phyloP scores from a whole-genome alignment of 2,797 vertebrate species.

The Sparidentex hasta region DNA sequence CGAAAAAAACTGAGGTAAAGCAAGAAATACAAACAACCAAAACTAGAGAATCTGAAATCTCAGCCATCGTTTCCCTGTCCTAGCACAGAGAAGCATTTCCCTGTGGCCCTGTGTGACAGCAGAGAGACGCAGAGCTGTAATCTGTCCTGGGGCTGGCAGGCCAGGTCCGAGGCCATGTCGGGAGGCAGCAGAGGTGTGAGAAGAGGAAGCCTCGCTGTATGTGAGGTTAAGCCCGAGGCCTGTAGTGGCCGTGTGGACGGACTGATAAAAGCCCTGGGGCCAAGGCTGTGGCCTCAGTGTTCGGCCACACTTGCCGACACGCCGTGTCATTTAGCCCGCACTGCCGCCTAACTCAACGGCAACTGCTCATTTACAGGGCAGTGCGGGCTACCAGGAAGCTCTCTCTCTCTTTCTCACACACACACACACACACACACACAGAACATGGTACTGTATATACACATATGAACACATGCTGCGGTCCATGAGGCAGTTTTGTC shows the following conservation, averaged over 20 bases:
- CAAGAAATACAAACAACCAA: not conserved
- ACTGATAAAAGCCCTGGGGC: constrained; percentile 86
- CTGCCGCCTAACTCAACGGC: constrained; percentile 83
- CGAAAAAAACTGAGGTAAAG: constrained; percentile 3
- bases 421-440: constrained; percentile 50
- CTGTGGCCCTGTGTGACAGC: constrained; percentile 41
- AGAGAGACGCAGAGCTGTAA: constrained; percentile 61
- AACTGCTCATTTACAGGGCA: constrained; percentile 88
- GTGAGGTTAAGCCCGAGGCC: constrained; percentile 84
- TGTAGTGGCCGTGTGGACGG: constrained; percentile 77
- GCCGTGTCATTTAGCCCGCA: constrained; percentile 86
- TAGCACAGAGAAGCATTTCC: constrained; percentile 13
- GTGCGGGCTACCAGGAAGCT: constrained; percentile 83
- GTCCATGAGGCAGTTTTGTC: constrained; percentile 64
- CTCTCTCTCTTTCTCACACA: constrained; percentile 37
- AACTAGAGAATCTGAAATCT: constrained; percentile 6
- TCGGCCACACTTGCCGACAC: constrained; percentile 84
- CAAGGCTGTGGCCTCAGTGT: constrained; percentile 82
- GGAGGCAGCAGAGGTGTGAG: constrained; percentile 81
- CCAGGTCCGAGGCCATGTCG: constrained; percentile 67
- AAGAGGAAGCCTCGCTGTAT: constrained; percentile 82
- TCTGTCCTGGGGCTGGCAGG: constrained; percentile 74
- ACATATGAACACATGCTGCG: constrained; percentile 74
- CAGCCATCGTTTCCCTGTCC: constrained; percentile 3
- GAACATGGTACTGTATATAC: constrained; percentile 74